A percentile compares a stretch with the other conserved stretches of the same genome.
These are phyloP conservation scores for Colaptes auratus DNA, from an alignment of 2,113 vertebrate genomes.

Conservation along the genomic window DNA sequence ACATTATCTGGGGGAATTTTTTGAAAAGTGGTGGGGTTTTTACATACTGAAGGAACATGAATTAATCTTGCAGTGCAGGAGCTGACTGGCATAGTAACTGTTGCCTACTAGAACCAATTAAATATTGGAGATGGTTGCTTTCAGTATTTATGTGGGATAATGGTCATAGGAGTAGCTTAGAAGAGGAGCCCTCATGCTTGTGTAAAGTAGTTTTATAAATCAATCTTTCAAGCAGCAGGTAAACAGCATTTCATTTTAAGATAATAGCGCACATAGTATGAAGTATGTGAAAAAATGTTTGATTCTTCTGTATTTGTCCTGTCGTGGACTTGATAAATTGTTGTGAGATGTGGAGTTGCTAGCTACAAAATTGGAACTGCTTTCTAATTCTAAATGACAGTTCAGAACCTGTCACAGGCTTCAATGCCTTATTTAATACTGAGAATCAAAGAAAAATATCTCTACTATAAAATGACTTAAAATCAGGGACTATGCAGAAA, in stretches of 20 bases:
- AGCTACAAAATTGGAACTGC: background rate
- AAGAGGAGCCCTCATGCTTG: background rate
- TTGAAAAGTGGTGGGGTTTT: background rate
- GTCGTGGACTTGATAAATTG: background rate
- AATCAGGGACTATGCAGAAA: background rate
- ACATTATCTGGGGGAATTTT: background rate
- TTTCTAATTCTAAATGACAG: background rate
- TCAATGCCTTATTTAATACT: background rate
- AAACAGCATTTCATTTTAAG: background rate
- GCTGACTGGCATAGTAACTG: background rate
- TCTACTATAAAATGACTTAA: background rate
- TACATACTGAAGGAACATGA: background rate
- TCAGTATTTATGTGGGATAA: background rate
- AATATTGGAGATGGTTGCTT: background rate
- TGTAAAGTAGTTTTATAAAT: background rate
- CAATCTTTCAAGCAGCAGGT: background rate
- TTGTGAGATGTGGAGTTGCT: background rate
- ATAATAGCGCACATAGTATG: background rate
- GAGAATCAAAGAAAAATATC: background rate
- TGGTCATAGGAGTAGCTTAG: background rate
- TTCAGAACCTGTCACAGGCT: background rate
- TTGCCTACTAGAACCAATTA: background rate
- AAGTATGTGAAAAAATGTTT: accelerated
- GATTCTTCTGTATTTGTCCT: background rate
- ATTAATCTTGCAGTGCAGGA: background rate